Percentiles rank a stretch among this genome's conserved stretches.
Evolutionary conservation across 2,888 invertebrate species (phyloP).

Genomic region (Laothoe populi): DNA sequence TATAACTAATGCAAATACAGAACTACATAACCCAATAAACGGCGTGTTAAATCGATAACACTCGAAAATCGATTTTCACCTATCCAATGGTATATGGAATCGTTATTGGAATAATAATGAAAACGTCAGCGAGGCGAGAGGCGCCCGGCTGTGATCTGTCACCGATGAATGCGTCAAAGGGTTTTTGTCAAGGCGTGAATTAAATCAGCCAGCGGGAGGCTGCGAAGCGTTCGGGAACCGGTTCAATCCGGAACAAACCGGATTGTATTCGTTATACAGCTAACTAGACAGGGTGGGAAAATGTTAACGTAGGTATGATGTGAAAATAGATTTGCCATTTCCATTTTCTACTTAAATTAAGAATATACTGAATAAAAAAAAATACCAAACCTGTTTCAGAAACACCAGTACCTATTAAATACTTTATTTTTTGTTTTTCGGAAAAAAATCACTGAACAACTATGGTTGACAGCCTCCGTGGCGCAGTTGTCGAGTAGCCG

Average conservation of each 20-base stretch:
- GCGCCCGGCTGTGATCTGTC: constrained; percentile 78
- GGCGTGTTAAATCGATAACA: constrained; percentile 17
- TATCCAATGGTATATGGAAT: constrained; percentile 18
- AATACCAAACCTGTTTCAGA: too few relatives aligned
- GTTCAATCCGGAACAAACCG: constrained; percentile 40
- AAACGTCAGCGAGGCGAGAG: constrained; percentile 69
- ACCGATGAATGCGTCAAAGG: constrained; percentile 77
- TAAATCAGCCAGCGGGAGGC: constrained; percentile 80
- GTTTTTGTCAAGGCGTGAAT: constrained; percentile 77
- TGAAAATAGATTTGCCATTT: background rate
- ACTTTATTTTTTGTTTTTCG: too few relatives aligned
- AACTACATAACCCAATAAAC: background rate
- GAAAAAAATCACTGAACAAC: too few relatives aligned
- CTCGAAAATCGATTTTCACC: constrained; percentile 11
- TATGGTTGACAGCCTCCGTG: too few relatives aligned
- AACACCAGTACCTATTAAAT: too few relatives aligned
- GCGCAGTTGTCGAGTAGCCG: too few relatives aligned
- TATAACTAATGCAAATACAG: too few relatives aligned
- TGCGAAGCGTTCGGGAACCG: constrained; percentile 61
- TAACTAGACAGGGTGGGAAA: background rate
- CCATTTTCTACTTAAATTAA: too few relatives aligned
- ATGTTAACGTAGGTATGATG: too few relatives aligned
- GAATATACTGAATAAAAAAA: too few relatives aligned
- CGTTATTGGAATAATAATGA: constrained; percentile 59
- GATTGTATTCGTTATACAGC: constrained; percentile 1